Evolutionary conservation across 92 coral and sea anemone species (phyloP).

Genomic region (Epizoanthus fatuus): DNA sequence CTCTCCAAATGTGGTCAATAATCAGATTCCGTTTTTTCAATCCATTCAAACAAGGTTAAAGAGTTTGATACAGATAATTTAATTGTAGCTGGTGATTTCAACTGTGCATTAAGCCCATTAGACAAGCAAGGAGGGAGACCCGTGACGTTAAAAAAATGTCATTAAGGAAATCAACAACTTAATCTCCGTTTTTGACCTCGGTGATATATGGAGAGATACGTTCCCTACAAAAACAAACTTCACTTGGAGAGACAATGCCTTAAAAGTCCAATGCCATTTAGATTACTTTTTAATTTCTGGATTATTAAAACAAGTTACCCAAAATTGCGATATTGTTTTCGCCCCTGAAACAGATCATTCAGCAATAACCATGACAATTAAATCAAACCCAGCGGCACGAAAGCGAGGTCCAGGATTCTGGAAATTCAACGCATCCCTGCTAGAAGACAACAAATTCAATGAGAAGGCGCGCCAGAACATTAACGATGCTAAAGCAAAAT

Average conservation of each 20-base stretch:
- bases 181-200: not conserved
- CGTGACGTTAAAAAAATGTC: not conserved
- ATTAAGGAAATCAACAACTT: conserved; percentile 4
- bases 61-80: not conserved
- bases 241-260: conserved; percentile 3
- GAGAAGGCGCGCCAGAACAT: not conserved
- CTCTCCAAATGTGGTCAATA: conserved; percentile 22
- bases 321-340: conserved; percentile 2
- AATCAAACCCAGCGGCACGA: conserved; percentile 14
- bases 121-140: conserved; percentile 34
- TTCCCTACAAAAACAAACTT: not conserved
- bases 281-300: not conserved
- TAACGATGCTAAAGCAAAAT: not conserved
- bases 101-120: not conserved
- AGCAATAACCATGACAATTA: conserved; percentile 20
- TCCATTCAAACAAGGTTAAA: not conserved
- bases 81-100: conserved; percentile 24
- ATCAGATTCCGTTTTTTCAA: conserved; percentile 9
- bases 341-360: conserved; percentile 59
- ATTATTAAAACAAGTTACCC: not conserved
- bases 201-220: conserved; percentile 12
- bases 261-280: not conserved
- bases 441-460: conserved; percentile 9
- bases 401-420: conserved; percentile 30
- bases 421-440: conserved; percentile 32